Evolutionary conservation across 2,113 vertebrate genomes (phyloP), one percentile per base, ranked within the genome.

Genomic region (Galbula dea): DNA sequence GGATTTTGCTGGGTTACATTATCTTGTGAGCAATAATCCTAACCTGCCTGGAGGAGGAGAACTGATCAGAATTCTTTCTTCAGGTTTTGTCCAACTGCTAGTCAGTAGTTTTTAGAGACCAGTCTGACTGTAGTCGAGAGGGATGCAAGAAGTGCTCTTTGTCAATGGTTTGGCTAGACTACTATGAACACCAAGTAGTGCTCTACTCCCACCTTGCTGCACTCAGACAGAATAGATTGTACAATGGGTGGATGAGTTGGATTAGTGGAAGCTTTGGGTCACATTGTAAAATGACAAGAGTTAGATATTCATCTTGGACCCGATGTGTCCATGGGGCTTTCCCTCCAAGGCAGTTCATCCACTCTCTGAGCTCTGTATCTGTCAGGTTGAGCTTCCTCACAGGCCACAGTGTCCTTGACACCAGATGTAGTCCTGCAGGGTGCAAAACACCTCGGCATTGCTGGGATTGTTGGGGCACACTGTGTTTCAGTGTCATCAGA

Each of bases 251-350:
- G 55, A 32, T n/a, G 37, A 6, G 51, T 27, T 46, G 36, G 3
- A 66, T 74, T 92, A 49, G 5, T 57, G 51, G 41, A 82, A 83
- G 27, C 37, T 72, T 73, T 0, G 0, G 55, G 43, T 24, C 30
- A 6, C 3, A 2, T 39, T 57, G 46, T 62, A 79, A 66, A 83
- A n/a, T 48, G 36, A 32, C 30, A 65, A 15, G 13, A 55, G 23
- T n/a, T 68, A 39, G 24, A 15, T 7, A 3, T 34, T 78, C 8
- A 4, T 34, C 48, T 72, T 45, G 20, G 16, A 61, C 46, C 27
- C 83, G 71, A 30, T 2, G 3, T 43, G 18, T 55, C 46, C 3
- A 1, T 2, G 5, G 69, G n/a, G 43, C 2, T 0, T 72, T 91
- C 61, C 12, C 21, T 90, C 21, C 26, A 37, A 59, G 58, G 76